Base-by-base conservation (phyloP, 2,888 invertebrate species). In the Pristionchus fissidentatus region DNA sequence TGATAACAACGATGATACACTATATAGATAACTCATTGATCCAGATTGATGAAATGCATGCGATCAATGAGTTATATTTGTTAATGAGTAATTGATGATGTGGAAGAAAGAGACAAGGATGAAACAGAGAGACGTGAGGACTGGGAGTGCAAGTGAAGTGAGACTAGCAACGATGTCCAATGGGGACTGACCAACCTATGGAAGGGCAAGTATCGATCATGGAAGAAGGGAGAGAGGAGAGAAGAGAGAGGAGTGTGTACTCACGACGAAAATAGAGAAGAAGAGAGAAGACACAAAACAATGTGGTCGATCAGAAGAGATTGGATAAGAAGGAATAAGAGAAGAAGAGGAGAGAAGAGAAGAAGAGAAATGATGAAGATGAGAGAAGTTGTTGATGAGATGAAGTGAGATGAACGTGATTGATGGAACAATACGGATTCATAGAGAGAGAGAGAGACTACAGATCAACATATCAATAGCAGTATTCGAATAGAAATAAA, bases 171-270 rank as follows among this genome's bases (percentile, higher is more conserved):
- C 22, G 57, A 26, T 10, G 4, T n/a, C 22, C 57, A n/a, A 19
- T 49, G n/a, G 19, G 52, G 19, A 57, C n/a, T 46, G 43, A 32
- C n/a, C 73, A 73, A 32, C 32, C 66, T n/a, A 49, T 38, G 41
- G 52, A 43, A 70, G 66, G 46, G 35, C 82, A 66, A 73, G 73
- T 73, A 73, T 73, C 73, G 73, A 73, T 73, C n/a, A 82, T 38
- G 46, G 49, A 52, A 35, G 35, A 26, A 15, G 13, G n/a, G 75
- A 83, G 83, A 73, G 75, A 75, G 8, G 29, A 5, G 57, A n/a
- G 35, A 49, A 57, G 57, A 83, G 83, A 75, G 75, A 26, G 49
- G 57, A 83, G 73, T 15, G 41, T 73, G 73, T 41, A 26, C 26
- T 7, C 70, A 38, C 35, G 70, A 22, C 15, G 19, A 22, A 15